Base-by-base conservation (phyloP, 2,888 invertebrate species). In the Villa cingulata region DNA sequence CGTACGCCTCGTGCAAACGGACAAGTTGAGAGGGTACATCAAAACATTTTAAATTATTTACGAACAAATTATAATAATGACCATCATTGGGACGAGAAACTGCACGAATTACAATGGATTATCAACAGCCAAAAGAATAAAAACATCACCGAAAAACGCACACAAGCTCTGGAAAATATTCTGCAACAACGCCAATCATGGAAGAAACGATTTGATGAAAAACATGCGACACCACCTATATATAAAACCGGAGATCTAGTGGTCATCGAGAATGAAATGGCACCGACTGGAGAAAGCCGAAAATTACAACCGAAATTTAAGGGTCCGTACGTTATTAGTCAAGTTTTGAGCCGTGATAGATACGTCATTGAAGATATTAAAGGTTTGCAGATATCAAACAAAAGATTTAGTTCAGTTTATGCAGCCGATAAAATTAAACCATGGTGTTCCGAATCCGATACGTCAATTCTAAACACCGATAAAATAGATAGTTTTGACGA, bases 281-380 rank as follows among this genome's bases (percentile, higher is more conserved):
- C 42, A 2, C 41, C 49, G 14, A 46, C 40, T 4, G 46, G 40
- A 36, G 23, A 29, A 37, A 45, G 45, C 10, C 41, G 45, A n/a
- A 43, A 49, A 23, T 37, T 49, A 3, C 43, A 49, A 23, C 55
- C 55, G 3, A 56, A 55, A 38, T 58, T 48, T 50, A 53, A 55
- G 46, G 58, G 58, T 12, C 58, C 57, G 12, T 58, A 57, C 48
- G 54, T 49, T 18, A 51, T 57, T 29, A 50, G 46, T 19, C 54
- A 55, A 46, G 48, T 51, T 7, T 41, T 58, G 7, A n/a, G n/a
- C n/a, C n/a, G n/a, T n/a, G n/a, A n/a, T n/a, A n/a, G n/a, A n/a
- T n/a, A n/a, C n/a, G n/a, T 56, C 10, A 46, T 56, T 29, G 45
- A 39, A 36, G 55, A 57, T 46, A 51, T 55, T 19, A 50, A 51